Percentiles rank a stretch among this genome's conserved stretches.
phyloP scores from a whole-genome alignment of 2,797 vertebrate species.

The Menidia menidia region DNA sequence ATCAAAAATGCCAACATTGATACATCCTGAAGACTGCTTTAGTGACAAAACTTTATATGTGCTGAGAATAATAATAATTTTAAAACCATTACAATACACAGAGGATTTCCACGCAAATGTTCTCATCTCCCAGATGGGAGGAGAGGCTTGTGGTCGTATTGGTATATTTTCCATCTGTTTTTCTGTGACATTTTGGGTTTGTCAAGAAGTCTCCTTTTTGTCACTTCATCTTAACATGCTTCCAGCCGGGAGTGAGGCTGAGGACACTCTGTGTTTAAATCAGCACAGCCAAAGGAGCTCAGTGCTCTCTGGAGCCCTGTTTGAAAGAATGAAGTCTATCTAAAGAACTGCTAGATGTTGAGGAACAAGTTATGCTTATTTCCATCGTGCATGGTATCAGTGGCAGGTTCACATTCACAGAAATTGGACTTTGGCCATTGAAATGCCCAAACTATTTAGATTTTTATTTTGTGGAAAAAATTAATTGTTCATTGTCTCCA shows the following conservation, averaged over 20 bases:
- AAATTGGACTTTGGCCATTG: too few species aligned
- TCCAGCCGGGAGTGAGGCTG: conserved; percentile 23
- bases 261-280: conserved; percentile 49
- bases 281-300: conserved; percentile 39
- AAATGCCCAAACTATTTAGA: too few species aligned
- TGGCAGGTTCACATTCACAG: too few species aligned
- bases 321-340: conserved; percentile 39
- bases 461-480: too few species aligned
- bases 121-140: not conserved
- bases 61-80: too few species aligned
- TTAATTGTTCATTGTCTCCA: too few species aligned
- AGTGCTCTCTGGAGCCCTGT: conserved; percentile 37
- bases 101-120: not conserved
- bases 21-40: too few species aligned
- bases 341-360: conserved; percentile 14
- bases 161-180: conserved; percentile 24
- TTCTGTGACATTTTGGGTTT: conserved; percentile 30
- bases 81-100: too few species aligned
- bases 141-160: conserved; percentile 8
- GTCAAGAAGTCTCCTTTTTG: conserved; percentile 25
- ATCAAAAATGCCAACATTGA: too few species aligned
- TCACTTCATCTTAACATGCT: conserved; percentile 37
- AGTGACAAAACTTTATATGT: too few species aligned
- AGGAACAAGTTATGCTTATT: not conserved
- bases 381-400: too few species aligned